phyloP scores from a whole-genome alignment of 1,140 invertebrate genomes.

The Aradophagus sp. region DNA sequence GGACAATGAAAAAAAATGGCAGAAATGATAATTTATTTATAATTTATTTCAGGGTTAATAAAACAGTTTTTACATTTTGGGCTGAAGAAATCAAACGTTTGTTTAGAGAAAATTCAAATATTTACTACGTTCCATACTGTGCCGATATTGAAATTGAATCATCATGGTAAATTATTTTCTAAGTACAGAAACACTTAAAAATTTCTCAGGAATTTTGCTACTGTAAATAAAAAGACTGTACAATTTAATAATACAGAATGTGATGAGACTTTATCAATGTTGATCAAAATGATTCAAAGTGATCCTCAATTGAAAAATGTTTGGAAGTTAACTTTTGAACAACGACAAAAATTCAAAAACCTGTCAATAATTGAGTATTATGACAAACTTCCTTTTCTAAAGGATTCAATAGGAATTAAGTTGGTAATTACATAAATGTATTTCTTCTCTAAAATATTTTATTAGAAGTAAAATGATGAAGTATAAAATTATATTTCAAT shows the following conservation, averaged over 20 bases:
- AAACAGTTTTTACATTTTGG: not conserved
- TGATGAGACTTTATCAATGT: not conserved
- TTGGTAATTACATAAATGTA: constrained; percentile 4
- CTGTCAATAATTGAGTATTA: constrained; percentile 10
- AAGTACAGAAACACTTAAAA: not conserved
- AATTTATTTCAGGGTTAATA: too few relatives aligned
- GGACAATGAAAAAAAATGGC: too few relatives aligned
- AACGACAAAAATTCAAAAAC: not conserved
- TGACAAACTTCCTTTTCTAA: constrained; percentile 9
- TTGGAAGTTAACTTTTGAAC: constrained; percentile 1
- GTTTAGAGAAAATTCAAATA: not conserved
- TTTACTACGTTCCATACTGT: not conserved
- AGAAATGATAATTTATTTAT: too few relatives aligned
- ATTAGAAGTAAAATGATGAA: not conserved
- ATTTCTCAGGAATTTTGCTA: not conserved
- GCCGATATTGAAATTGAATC: not conserved
- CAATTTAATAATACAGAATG: not conserved
- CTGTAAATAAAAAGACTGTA: not conserved
- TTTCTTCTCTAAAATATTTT: not conserved
- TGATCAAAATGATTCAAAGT: constrained; percentile 1
- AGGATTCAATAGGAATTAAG: constrained; percentile 7
- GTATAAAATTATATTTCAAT: not conserved
- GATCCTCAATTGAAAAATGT: constrained; percentile 6
- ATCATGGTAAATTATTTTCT: not conserved
- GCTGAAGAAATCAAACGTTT: not conserved